These are phyloP conservation scores for Papilio demoleus DNA, from an alignment of 2,888 invertebrate genomes.

Conservation along the genomic window DNA sequence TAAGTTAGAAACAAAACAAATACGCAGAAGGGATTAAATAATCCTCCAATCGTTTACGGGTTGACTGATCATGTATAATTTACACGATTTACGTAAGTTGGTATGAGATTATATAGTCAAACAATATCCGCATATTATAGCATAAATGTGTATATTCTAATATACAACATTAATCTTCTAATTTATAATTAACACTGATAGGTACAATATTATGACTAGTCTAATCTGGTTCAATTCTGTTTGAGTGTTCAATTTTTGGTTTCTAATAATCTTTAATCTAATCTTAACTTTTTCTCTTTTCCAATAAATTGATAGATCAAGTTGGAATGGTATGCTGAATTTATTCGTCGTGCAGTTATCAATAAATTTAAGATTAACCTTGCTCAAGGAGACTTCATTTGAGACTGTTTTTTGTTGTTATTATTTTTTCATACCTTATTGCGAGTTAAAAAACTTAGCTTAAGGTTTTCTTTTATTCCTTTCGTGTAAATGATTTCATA, in stretches of 20 bases:
- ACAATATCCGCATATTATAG: neutral
- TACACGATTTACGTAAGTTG: conserved; percentile 2
- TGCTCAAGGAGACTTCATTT: too few species aligned
- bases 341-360: neutral
- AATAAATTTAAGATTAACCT: neutral
- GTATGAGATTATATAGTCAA: neutral
- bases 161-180: too few species aligned
- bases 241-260: neutral
- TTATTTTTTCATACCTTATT: too few species aligned
- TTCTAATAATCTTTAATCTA: too few species aligned
- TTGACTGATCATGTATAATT: conserved; percentile 19
- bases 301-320: neutral
- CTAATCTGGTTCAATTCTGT: neutral
- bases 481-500: too few species aligned
- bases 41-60: conserved; percentile 5
- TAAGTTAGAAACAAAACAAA: conserved; percentile 7
- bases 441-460: too few species aligned
- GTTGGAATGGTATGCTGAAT: neutral
- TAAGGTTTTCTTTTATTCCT: too few species aligned
- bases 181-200: neutral
- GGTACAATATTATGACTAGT: neutral
- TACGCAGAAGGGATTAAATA: conserved; percentile 9
- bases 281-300: too few species aligned
- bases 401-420: too few species aligned
- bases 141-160: neutral